Base-by-base conservation (phyloP, 1,140 invertebrate species). In the Aphidius gifuensis region DNA sequence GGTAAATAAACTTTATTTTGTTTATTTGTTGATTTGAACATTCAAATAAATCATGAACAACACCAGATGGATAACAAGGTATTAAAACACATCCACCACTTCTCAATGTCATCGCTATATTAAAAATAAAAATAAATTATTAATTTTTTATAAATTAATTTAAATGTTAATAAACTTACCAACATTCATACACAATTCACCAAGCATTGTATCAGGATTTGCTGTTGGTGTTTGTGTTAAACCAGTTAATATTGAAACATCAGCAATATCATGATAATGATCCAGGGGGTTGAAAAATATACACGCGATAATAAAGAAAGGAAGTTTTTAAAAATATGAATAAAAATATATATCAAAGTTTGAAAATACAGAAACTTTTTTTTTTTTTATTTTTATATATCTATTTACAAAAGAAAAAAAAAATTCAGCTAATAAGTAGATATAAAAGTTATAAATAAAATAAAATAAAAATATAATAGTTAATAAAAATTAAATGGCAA, bases 41-140 rank as follows among this genome's bases (percentile, higher is more conserved):
- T 81, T 99, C 97, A 76, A 99, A 96, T 49, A 99, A 83, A 83
- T 99, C 97, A 76, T 97, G 99, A 21, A 97, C 91, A 51, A 98
- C 92, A 48, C 97, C 97, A 48, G 92, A 94, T 1, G 96, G 93
- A 83, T 96, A 95, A 69, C 96, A 97, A 2, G 97, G 97, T 65
- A 98, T 92, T 58, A 99, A 82, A 57, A 98, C 97, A 79, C 92
- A 97, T 45, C 97, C 97, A 66, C 92, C 93, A 67, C 85, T 88
- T 66, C 90, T 81, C 38, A 94, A 83, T 11, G 93, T 96, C 58
- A 88, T 78, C 6, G 87, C 85, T 83, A 49, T 38, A 76, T 81
- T 51, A 44, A 53, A 63, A 42, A 16, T 58, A 45, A 42, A 6
- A 47, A 44, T 65, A 57, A 58, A 49, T 8, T 50, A 44, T 16